Evolutionary conservation across 2,888 invertebrate species (phyloP), one percentile per base, ranked within the genome.

Genomic region (Pyrocoelia pectoralis): DNA sequence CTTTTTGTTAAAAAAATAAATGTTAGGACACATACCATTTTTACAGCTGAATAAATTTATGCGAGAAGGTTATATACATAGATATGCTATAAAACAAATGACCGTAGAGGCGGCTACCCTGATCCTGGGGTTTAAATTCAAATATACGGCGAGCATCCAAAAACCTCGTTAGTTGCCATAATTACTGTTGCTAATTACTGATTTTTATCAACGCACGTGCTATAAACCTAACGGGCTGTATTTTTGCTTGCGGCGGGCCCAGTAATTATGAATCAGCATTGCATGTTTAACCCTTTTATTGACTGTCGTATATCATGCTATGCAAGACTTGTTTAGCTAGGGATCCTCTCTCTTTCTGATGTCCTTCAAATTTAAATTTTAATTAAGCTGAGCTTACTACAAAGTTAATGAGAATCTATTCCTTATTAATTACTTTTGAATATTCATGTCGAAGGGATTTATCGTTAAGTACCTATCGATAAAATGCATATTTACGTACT

Each of bases 121-220:
- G 74, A 76, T 76, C 74, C 75, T 70, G 67, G 71, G 73, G 74
- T 73, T 76, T 74, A 74, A 72, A 74, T 71, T 71, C 69, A 69
- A 69, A 71, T 68, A 68, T 62, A 72, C 68, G 64, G 58, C 67
- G 62, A 61, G 69, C 57, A 63, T 71, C 75, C 73, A 71, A 79
- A 80, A 80, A 78, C 78, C 79, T 80, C 80, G 80, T 81, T 81
- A 80, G 80, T 78, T 79, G 76, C 78, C 75, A 80, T 81, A 81
- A 81, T 81, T 81, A 80, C 80, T 76, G 79, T 77, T 77, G 80
- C 81, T 81, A 81, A 81, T 81, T 81, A 81, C 80, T 80, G 81
- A 81, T 81, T 81, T 81, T 80, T 81, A 81, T 81, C 81, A 76
- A 77, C 71, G 80, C 79, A 79, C 80, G 80, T 80, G 78, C 77